A percentile compares a stretch with the other conserved stretches of the same genome.
Evolutionary conservation across 2,888 invertebrate species (phyloP).

Genomic region (Pseudoips prasinana): DNA sequence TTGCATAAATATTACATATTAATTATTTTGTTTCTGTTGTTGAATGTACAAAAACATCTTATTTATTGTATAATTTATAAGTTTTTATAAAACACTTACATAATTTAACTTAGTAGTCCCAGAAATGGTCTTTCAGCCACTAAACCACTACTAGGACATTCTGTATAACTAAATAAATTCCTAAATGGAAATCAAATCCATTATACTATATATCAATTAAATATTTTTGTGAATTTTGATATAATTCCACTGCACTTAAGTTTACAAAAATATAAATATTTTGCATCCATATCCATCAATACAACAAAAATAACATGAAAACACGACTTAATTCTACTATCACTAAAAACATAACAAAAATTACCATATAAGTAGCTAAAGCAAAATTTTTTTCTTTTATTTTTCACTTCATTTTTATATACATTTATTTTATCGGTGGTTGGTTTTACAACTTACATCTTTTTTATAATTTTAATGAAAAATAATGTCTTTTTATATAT

Average conservation of each 20-base stretch:
- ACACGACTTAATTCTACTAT: constrained; percentile 34
- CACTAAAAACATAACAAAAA: constrained; percentile 40
- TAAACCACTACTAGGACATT: no score
- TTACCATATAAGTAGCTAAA: constrained; percentile 32
- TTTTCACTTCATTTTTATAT: constrained; percentile 20
- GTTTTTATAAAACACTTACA: no score
- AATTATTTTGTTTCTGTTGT: no score
- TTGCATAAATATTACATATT: no score
- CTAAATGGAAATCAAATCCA: no score
- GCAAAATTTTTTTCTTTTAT: constrained; percentile 18
- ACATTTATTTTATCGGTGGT: constrained; percentile 33
- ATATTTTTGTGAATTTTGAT: no score
- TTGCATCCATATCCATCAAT: constrained; percentile 24
- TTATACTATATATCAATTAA: no score
- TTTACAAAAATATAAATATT: constrained; percentile 21
- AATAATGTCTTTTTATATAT: constrained; percentile 29
- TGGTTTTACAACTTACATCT: constrained; percentile 19
- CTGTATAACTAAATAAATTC: no score
- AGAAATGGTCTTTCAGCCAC: no score
- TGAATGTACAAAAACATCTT: no score
- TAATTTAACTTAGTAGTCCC: no score
- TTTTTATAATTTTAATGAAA: constrained; percentile 16
- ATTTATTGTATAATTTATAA: no score
- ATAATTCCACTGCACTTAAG: constrained; percentile 23
- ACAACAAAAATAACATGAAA: constrained; percentile 39